A percentile compares a stretch with the other conserved stretches of the same genome.
phyloP scores from a whole-genome alignment of 2,797 vertebrate species.

The Melanotaenia boesemani region DNA sequence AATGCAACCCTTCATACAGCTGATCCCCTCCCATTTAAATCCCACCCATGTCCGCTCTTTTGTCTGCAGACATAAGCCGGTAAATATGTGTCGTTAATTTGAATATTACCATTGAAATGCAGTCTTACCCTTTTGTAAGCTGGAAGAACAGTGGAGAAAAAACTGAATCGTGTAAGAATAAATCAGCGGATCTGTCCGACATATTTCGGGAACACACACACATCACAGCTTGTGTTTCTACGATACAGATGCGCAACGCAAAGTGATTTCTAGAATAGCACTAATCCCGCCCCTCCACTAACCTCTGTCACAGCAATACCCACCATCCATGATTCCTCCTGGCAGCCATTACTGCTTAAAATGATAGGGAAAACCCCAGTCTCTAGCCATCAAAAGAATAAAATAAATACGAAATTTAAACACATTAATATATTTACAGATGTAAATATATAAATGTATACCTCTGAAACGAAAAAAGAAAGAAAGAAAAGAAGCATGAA shows the following conservation, averaged over 20 bases:
- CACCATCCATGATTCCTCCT: background rate
- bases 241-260: conserved; percentile 78
- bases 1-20: conserved; percentile 63
- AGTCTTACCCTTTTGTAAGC: conserved; percentile 65
- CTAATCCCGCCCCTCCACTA: conserved; percentile 68
- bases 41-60: conserved; percentile 81
- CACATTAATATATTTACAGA: background rate
- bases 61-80: conserved; percentile 66
- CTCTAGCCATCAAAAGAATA: background rate
- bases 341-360: background rate
- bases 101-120: background rate
- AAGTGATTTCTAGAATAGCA: conserved; percentile 65
- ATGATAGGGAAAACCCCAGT: background rate
- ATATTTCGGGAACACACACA: conserved; percentile 13
- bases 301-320: conserved; percentile 37
- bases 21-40: conserved; percentile 82
- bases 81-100: background rate
- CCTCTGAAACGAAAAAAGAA: background rate
- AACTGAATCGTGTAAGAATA: conserved; percentile 3
- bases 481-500: background rate
- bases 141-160: background rate
- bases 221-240: conserved; percentile 22
- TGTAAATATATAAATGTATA: background rate
- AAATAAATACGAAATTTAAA: background rate
- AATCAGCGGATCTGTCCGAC: conserved; percentile 5